Evolutionary conservation across 2,113 vertebrate species (phyloP), one percentile per base, ranked within the genome.

Genomic region (Willisornis vidua): DNA sequence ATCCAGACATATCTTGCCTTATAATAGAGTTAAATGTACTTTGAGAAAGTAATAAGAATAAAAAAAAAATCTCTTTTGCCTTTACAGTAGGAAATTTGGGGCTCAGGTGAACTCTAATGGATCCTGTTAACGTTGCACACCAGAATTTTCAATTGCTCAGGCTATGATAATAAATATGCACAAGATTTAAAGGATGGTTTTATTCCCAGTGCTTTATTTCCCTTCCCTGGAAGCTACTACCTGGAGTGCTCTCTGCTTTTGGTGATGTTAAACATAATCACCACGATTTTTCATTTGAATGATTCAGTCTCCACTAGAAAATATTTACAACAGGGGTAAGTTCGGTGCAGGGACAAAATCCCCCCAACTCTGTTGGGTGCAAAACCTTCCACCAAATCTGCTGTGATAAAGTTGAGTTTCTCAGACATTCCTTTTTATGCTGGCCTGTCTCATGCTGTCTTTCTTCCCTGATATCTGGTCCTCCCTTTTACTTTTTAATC

Each of bases 51-150:
- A 86, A 84, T 33, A 78, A 79, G 29, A 84, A 77, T 19, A 19
- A 33, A 14, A 58, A 17, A 10, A 46, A 87, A 63, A 57, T 37
- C 23, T 13, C 1, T 31, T 85, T 93, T 81, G 33, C 76, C 71
- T 45, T 52, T 79, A 37, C 46, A 59, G 33, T 6, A 29, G 73
- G 51, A 90, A 93, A 89, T 79, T n/a, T 73, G 49, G 57, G 77
- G 81, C 93, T 95, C 88, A 94, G 94, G 55, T 96, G 94, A 93
- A 71, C 58, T 66, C 2, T 67, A 65, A 78, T 70, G 20, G 31
- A 15, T 52, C 68, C 61, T 92, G 82, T 93, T 94, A 94, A 86
- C 37, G 28, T 12, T 71, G 73, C 70, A 63, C 26, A 70, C 26
- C 55, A 71, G 77, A 92, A 67, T 74, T 71, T 66, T 79, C 62